phyloP scores from a whole-genome alignment of 2,888 invertebrate genomes.

The Thera britannica region DNA sequence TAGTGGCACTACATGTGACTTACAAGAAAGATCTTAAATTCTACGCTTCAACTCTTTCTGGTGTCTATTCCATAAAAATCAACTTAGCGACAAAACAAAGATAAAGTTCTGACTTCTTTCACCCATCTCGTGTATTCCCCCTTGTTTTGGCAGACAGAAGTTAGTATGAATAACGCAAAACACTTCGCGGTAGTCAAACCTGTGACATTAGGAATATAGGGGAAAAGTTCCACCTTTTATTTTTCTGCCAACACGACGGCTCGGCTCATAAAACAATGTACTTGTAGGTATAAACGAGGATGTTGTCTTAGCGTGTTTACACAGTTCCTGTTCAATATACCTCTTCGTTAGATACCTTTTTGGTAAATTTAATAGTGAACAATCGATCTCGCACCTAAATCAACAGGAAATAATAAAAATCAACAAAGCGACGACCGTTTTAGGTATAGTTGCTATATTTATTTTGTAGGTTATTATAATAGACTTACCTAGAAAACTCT shows the following conservation, averaged over 20 bases:
- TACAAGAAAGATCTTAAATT: no score
- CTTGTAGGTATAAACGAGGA: conserved; percentile 4
- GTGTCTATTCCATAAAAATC: conserved; percentile 1
- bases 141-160: conserved; percentile 27
- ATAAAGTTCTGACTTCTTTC: conserved; percentile 11
- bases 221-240: conserved; percentile 27
- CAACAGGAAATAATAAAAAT: neutral
- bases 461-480: no score
- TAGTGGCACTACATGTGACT: no score
- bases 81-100: neutral
- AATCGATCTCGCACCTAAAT: neutral
- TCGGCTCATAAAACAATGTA: conserved; percentile 26
- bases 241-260: conserved; percentile 23
- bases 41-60: neutral
- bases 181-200: conserved; percentile 30
- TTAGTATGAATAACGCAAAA: conserved; percentile 25
- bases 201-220: conserved; percentile 25
- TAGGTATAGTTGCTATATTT: no score
- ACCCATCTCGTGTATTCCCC: conserved; percentile 16
- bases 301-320: conserved; percentile 8
- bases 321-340: conserved; percentile 3
- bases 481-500: no score
- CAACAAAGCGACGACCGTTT: neutral
- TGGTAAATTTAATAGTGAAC: neutral
- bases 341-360: neutral